phyloP scores from a whole-genome alignment of 2,113 vertebrate genomes.

The Promerops cafer region DNA sequence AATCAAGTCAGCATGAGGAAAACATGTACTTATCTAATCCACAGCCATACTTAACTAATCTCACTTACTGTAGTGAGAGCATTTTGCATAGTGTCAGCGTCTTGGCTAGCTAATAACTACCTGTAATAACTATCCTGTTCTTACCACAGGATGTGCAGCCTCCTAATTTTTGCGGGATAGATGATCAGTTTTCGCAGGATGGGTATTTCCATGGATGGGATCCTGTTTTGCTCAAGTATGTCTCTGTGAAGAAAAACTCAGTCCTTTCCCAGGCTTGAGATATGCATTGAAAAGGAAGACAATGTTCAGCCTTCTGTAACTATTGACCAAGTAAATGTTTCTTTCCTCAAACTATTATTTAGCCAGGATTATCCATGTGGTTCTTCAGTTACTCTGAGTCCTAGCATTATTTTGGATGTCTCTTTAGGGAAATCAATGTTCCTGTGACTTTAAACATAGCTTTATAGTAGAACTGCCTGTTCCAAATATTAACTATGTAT shows the following conservation, averaged over 20 bases:
- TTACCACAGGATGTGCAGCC: conserved; percentile 39
- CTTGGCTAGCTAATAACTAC: conserved; percentile 21
- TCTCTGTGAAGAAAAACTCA: neutral
- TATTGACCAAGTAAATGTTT: neutral
- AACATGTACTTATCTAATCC: neutral
- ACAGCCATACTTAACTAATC: neutral
- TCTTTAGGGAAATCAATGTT: neutral
- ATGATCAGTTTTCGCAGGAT: neutral
- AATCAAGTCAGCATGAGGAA: neutral
- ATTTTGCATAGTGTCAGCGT: conserved; percentile 24
- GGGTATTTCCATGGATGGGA: neutral
- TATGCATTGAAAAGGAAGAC: neutral
- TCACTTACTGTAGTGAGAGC: neutral
- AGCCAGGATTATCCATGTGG: neutral
- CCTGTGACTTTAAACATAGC: neutral
- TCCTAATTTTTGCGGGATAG: neutral
- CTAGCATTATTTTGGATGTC: neutral
- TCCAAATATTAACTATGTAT: neutral
- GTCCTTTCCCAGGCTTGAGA: conserved; percentile 14
- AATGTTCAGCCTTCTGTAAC: neutral
- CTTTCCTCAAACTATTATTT: neutral
- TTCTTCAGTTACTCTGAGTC: neutral
- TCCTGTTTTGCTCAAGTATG: conserved; percentile 11
- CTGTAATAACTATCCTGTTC: conserved; percentile 26
- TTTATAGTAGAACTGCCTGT: neutral